These are phyloP conservation scores for Gerris buenoi DNA, from an alignment of 1,140 invertebrate genomes.

Conservation along the genomic window DNA sequence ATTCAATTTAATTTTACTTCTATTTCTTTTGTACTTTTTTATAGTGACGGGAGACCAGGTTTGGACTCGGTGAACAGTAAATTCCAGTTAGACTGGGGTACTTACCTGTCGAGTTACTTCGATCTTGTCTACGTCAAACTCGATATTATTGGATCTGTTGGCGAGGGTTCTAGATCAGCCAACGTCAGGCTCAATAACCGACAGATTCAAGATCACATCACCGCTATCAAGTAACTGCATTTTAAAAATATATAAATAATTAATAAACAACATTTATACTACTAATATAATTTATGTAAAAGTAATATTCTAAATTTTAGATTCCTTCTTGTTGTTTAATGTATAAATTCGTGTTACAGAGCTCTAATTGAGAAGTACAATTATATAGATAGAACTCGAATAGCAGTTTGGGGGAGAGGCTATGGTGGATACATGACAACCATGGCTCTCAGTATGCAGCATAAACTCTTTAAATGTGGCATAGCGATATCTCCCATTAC, in stretches of 20 bases:
- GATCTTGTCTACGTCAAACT: constrained; percentile 78
- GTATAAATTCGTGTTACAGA: constrained; percentile 34
- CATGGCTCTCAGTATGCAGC: constrained; percentile 71
- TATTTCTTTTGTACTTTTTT: too few species aligned
- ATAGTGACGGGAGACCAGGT: constrained; percentile 76
- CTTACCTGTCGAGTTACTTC: constrained; percentile 80
- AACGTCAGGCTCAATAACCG: constrained; percentile 65
- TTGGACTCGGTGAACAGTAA: constrained; percentile 72
- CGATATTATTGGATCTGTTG: constrained; percentile 72
- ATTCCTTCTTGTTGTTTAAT: too few species aligned
- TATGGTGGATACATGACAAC: constrained; percentile 86
- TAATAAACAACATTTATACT: too few species aligned
- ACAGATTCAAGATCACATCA: constrained; percentile 78
- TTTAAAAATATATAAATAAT: neutral
- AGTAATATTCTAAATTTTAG: too few species aligned
- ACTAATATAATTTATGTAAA: too few species aligned
- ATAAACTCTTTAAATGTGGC: constrained; percentile 76
- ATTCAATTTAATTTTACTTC: too few species aligned
- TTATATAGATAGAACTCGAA: constrained; percentile 70
- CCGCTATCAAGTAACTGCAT: constrained; percentile 50
- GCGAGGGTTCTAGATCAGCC: constrained; percentile 59
- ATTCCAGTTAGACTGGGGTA: constrained; percentile 76
- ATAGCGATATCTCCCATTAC: constrained; percentile 84
- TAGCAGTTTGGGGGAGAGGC: constrained; percentile 93
- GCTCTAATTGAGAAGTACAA: constrained; percentile 64